phyloP scores from a whole-genome alignment of 2,797 vertebrate genomes.

The Chiroxiphia lanceolata region DNA sequence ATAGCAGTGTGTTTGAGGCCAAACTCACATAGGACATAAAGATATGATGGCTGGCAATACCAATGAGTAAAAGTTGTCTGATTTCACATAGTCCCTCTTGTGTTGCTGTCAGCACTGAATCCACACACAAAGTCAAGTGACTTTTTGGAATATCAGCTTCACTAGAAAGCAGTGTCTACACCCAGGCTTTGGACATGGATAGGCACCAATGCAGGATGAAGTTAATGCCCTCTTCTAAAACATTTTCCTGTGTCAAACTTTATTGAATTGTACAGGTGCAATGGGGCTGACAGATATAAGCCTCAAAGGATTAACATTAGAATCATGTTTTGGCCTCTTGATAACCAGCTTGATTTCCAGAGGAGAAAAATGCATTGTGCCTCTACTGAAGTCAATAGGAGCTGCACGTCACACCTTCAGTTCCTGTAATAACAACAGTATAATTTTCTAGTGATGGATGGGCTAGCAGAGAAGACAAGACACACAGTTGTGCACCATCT shows the following conservation, averaged over 20 bases:
- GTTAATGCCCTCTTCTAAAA: background rate
- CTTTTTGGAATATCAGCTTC: background rate
- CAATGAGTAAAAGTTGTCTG: background rate
- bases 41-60: background rate
- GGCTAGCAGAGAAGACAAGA: background rate
- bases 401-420: background rate
- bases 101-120: background rate
- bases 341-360: background rate
- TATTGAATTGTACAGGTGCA: background rate
- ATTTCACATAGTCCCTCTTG: background rate
- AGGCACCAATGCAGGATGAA: background rate
- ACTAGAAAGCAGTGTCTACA: background rate
- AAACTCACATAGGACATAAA: background rate
- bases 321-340: background rate
- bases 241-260: background rate
- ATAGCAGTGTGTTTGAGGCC: background rate
- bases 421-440: background rate
- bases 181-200: background rate
- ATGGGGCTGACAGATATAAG: background rate
- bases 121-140: background rate
- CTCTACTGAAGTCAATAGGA: background rate
- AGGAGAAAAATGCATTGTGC: background rate
- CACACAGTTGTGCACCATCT: background rate
- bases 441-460: background rate
- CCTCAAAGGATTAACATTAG: background rate